phyloP scores from a whole-genome alignment of 1,140 invertebrate species.

The Bilobella aurantiaca region DNA sequence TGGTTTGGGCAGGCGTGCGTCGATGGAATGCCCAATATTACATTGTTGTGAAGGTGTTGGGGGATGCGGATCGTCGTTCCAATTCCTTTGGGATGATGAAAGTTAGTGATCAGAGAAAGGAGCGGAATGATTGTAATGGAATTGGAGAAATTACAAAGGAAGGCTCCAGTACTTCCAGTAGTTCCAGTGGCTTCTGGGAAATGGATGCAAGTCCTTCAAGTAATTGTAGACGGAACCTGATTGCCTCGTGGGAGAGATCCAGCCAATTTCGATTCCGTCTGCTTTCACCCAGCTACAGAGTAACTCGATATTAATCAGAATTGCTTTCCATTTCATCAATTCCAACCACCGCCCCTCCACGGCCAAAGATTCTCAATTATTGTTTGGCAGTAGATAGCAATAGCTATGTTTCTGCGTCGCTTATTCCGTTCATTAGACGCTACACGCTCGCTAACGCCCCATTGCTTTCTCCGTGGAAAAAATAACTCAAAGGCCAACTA shows the following conservation, averaged over 20 bases:
- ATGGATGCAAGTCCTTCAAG: background rate
- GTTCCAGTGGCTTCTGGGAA: background rate
- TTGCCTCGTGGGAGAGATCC: background rate
- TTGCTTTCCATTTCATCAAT: too few relatives aligned
- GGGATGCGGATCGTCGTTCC: background rate
- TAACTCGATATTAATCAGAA: background rate
- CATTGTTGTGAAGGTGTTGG: background rate
- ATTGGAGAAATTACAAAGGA: background rate
- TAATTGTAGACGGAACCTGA: background rate
- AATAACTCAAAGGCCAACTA: too few relatives aligned
- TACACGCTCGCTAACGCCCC: too few relatives aligned
- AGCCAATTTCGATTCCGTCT: background rate
- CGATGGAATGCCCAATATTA: too few relatives aligned
- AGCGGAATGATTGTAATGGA: background rate
- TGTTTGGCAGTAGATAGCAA: too few relatives aligned
- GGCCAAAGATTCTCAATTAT: too few relatives aligned
- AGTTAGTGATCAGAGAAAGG: background rate
- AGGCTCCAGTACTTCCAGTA: background rate
- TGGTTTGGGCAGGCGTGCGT: too few relatives aligned
- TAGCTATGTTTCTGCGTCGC: too few relatives aligned
- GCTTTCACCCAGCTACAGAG: background rate
- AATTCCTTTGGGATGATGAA: background rate
- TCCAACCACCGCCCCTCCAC: too few relatives aligned
- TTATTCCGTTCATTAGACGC: too few relatives aligned
- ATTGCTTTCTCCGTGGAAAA: too few relatives aligned